Evolutionary conservation across 2,113 vertebrate genomes (phyloP), one percentile per base, ranked within the genome.

Genomic region (Hystrix brachyura): DNA sequence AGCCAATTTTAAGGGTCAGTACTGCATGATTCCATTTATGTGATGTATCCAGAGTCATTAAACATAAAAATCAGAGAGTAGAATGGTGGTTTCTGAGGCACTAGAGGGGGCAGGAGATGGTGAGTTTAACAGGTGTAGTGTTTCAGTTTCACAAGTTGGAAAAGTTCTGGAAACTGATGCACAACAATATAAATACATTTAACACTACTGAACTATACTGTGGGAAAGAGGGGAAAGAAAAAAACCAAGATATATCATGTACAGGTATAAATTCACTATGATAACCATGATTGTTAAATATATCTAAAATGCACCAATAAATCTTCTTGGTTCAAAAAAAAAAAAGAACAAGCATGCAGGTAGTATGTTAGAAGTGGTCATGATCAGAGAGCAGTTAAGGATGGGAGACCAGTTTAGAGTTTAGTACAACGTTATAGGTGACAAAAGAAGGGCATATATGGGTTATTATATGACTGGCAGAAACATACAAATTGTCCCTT

Each of bases 111-210:
- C 23, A 21, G 29, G 79, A 9, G 48, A 18, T 53, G 0, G 11
- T 48, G 27, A 92, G 78, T 10, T 87, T 86, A 89, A 59, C 81
- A 3, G 19, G 3, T 29, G 43, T 4, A 51, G 21, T 80, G 64
- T 93, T 95, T 94, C 82, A 15, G 65, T 96, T 95, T 94, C 85
- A 46, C 27, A 93, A 93, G 65, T 76, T 29, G 23, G 64, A 62
- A 87, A 84, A 69, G 51, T 85, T 60, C 32, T 80, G 29, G 27
- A 92, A 55, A 55, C 5, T 60, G 53, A 60, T 76, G 10, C 62
- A 43, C 62, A 96, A 57, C n/a, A 67, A 60, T 69, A 34, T 74
- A 14, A 94, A 65, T 57, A 64, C 25, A n/a, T 17, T 90, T 74
- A 69, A 46, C 27, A 93, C 48, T 48, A 34, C 27, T 76, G 19